Percentiles rank a stretch among this genome's conserved stretches.
Conservation (phyloP, 2,797 vertebrate genomes). For the Megalops cyprinoides region DNA sequence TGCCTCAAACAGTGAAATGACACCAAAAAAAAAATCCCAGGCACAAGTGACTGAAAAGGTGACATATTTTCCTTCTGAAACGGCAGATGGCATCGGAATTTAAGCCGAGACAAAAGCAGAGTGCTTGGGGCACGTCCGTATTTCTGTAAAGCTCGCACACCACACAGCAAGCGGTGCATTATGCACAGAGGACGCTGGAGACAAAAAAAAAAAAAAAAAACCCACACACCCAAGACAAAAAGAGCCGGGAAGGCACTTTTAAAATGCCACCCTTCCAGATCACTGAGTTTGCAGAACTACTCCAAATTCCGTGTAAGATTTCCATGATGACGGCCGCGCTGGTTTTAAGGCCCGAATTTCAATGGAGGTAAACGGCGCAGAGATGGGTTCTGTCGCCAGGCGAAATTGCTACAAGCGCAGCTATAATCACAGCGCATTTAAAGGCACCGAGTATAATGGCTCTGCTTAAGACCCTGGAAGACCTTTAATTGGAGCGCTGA, state of each 20-base stretch:
- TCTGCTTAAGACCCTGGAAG: conserved; percentile 39
- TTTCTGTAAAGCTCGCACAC: neutral
- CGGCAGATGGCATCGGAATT: neutral
- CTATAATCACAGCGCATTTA: conserved; percentile 39
- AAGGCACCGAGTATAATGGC: conserved; percentile 27
- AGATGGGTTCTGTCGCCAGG: neutral
- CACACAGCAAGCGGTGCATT: neutral
- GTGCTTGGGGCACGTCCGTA: neutral
- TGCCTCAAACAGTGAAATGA: neutral
- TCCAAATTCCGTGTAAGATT: neutral
- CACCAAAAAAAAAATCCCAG: too few species aligned
- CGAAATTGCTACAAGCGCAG: conserved; percentile 10
- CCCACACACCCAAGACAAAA: neutral
- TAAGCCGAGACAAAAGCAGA: neutral
- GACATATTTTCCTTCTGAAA: too few species aligned
- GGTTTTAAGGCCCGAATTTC: neutral
- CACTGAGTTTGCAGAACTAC: neutral
- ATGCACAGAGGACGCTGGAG: neutral
- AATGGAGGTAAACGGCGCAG: neutral
- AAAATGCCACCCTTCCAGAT: neutral
- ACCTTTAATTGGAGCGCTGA: conserved; percentile 36
- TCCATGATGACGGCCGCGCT: neutral
- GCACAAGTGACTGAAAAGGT: too few species aligned
- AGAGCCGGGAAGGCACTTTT: neutral
- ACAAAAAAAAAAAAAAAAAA: neutral